phyloP scores from a whole-genome alignment of 1,140 invertebrate species.

The Harlomillsia oculata region DNA sequence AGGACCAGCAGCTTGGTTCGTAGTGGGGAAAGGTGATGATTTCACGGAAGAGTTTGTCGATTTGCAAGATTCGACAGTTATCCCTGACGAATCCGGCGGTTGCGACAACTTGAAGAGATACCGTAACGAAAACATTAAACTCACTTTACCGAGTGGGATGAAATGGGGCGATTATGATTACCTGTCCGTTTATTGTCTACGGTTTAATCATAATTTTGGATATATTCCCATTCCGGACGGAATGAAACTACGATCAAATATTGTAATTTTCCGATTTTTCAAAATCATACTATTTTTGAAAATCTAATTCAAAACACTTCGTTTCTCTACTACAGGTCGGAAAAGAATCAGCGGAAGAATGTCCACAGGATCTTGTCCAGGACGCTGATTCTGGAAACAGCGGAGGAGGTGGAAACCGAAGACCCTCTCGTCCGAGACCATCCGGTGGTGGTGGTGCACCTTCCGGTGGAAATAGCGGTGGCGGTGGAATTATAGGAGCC shows the following conservation, averaged over 20 bases:
- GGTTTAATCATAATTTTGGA: constrained; percentile 34
- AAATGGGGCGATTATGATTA: constrained; percentile 30
- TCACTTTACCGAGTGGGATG: constrained; percentile 28
- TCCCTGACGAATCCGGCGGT: constrained; percentile 32
- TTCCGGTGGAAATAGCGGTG: no score
- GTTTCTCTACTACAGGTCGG: no score
- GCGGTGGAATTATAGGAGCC: no score
- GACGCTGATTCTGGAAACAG: no score
- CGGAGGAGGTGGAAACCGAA: no score
- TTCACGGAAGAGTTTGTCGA: constrained; percentile 28
- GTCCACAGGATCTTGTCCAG: no score
- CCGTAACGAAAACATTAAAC: constrained; percentile 17
- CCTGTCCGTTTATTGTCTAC: constrained; percentile 27
- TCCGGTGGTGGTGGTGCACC: no score
- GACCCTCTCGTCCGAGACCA: no score
- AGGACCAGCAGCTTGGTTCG: constrained; percentile 33
- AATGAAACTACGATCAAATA: constrained; percentile 23
- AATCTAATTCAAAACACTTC: no score
- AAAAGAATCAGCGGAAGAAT: no score
- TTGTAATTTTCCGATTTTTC: no score
- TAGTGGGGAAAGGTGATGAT: constrained; percentile 20
- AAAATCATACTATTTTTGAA: no score
- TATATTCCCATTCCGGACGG: constrained; percentile 25
- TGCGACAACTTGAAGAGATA: constrained; percentile 24
- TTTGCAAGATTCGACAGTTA: constrained; percentile 16